Conservation (phyloP, 2,797 vertebrate species). For the Centroberyx gerrardi region DNA sequence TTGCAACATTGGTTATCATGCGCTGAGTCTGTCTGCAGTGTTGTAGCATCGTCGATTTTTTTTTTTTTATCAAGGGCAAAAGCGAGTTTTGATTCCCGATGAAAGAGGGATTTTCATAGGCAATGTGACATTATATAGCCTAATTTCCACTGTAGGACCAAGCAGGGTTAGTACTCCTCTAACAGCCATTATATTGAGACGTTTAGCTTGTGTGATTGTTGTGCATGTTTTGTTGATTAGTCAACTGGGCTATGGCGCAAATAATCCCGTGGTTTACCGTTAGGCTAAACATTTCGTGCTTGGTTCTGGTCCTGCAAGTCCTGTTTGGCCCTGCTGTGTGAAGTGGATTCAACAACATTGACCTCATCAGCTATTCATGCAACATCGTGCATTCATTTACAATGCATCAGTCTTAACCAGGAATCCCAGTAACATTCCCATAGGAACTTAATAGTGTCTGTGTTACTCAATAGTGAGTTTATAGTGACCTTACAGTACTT, state of each 20-base stretch:
- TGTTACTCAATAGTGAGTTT: neutral
- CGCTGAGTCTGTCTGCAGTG: neutral
- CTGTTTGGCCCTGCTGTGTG: conserved; percentile 32
- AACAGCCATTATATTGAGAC: conserved; percentile 21
- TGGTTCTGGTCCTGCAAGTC: conserved; percentile 13
- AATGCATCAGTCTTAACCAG: too few relatives aligned
- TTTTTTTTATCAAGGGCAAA: conserved; percentile 13
- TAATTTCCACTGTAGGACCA: too few relatives aligned
- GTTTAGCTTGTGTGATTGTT: conserved; percentile 50
- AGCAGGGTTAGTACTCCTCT: neutral
- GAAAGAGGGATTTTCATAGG: neutral
- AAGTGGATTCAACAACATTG: neutral
- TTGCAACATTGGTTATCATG: conserved; percentile 42
- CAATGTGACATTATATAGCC: neutral
- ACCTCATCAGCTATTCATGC: neutral
- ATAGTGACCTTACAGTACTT: conserved; percentile 19
- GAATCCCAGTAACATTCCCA: conserved; percentile 27
- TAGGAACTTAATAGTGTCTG: neutral
- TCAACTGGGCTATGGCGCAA: conserved; percentile 63
- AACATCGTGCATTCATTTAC: neutral
- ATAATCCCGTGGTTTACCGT: conserved; percentile 28
- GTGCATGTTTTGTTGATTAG: conserved; percentile 70
- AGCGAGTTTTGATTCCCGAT: conserved; percentile 29
- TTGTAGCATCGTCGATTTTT: neutral
- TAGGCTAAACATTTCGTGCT: conserved; percentile 12